Evolutionary conservation across 2,888 invertebrate genomes (phyloP), one percentile per base, ranked within the genome.

Genomic region (Euphydryas editha): DNA sequence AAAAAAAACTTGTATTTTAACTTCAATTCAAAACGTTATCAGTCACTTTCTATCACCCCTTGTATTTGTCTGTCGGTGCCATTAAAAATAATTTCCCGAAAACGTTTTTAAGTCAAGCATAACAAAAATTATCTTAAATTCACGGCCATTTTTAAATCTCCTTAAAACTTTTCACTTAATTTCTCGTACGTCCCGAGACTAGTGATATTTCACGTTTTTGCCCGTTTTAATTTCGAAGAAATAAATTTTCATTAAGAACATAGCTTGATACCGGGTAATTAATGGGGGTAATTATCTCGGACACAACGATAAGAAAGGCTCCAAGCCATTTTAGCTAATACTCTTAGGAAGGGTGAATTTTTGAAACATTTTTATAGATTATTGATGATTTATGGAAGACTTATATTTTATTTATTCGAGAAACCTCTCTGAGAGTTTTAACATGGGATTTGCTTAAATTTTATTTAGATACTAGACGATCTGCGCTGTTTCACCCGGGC

Each of bases 191-290:
- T 39, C 20, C 58, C 54, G 30, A 61, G 59, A 15, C 63, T 54
- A 56, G 66, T 62, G 65, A 70, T 65, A 68, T 62, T 68, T 65
- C 37, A 62, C 62, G 62, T 70, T 68, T 65, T 65, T 86, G 81
- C 82, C 78, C 80, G 73, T 73, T 77, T 84, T 84, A 86, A 88
- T 87, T 87, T 82, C 68, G 75, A 78, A 74, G 77, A 82, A 85
- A 89, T 90, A 89, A 88, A 90, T 90, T 89, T 89, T 83, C 87
- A 90, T 90, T 89, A 88, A 82, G 80, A 70, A 67, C 72, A 60
- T 75, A 72, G 76, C 77, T 81, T 81, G 87, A 88, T 88, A 88
- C 78, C 74, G 75, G 49, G 79, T 87, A 85, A 90, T 87, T 84
- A 90, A 90, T 89, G 88, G 78, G 65, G 67, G 79, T 84, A 86